Evolutionary conservation across 2,797 vertebrate genomes (phyloP).

Genomic region (Picus viridis): DNA sequence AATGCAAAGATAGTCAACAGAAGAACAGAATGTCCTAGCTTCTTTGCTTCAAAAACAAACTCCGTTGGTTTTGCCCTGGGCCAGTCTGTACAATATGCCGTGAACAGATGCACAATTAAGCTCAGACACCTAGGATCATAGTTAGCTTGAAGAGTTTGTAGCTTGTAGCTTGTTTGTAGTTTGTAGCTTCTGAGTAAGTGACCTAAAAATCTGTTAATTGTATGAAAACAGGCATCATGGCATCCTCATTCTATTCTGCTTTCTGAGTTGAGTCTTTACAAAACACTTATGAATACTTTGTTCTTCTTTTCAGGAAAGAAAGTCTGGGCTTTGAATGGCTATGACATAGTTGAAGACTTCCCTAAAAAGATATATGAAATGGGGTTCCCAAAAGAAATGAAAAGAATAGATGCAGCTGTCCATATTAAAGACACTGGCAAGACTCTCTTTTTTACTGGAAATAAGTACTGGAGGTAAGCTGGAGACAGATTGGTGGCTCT

Average conservation of each 20-base stretch:
- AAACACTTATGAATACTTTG: not conserved
- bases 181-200: not conserved
- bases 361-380: slow-evolving; percentile 93
- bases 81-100: not conserved
- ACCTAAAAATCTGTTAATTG: not conserved
- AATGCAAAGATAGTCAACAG: not conserved
- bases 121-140: not conserved
- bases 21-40: not conserved
- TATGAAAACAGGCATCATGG: not conserved
- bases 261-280: not conserved
- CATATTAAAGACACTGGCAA: slow-evolving; percentile 85
- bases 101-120: not conserved
- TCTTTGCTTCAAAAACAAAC: not conserved
- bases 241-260: not conserved
- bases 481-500: not conserved
- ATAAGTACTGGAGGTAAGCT: slow-evolving; percentile 93
- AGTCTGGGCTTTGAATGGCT: slow-evolving; percentile 95
- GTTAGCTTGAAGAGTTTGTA: not conserved
- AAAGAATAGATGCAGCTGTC: slow-evolving; percentile 89
- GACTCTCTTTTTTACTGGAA: slow-evolving; percentile 90
- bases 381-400: slow-evolving; percentile 89
- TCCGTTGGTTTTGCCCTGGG: not conserved
- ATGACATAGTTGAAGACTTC: slow-evolving; percentile 88
- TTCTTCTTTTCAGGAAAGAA: slow-evolving; percentile 83
- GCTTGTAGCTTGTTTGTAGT: no score